These are phyloP conservation scores for Mesocricetus auratus DNA, from an alignment of 2,113 vertebrate genomes.

Conservation along the genomic window DNA sequence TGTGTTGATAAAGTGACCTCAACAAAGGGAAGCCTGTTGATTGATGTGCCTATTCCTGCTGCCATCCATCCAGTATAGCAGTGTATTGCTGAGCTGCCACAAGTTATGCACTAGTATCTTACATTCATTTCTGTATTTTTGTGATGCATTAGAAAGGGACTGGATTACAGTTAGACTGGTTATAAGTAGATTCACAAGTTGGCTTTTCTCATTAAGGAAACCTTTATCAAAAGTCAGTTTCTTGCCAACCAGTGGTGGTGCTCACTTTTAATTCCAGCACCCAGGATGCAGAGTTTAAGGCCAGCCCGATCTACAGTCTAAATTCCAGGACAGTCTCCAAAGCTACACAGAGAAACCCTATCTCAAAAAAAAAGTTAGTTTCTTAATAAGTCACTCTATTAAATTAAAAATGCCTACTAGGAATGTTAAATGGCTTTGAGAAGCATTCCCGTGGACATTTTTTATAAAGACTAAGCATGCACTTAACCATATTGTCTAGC, in stretches of 20 bases:
- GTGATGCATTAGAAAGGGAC: not conserved
- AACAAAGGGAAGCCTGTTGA: not conserved
- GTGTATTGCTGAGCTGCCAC: not conserved
- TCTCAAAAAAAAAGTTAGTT: not conserved
- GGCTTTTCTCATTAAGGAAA: not conserved
- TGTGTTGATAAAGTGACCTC: not conserved
- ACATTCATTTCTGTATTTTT: not conserved
- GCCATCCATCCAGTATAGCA: not conserved
- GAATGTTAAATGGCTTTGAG: not conserved
- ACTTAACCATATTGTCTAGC: not conserved
- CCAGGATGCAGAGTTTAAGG: too few species aligned
- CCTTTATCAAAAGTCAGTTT: constrained; percentile 6
- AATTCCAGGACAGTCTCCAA: too few species aligned
- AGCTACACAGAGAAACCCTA: too few species aligned
- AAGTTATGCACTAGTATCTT: not conserved
- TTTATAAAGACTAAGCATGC: not conserved
- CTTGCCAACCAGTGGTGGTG: not conserved
- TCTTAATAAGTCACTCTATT: not conserved
- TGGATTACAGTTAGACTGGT: not conserved
- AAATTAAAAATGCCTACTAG: not conserved
- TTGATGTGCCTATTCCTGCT: not conserved
- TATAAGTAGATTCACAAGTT: not conserved
- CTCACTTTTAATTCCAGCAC: too few species aligned
- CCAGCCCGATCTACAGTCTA: too few species aligned
- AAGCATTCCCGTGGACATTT: not conserved